Base-by-base conservation (phyloP, 2,888 invertebrate genomes). In the Ypsolopha scabrella region DNA sequence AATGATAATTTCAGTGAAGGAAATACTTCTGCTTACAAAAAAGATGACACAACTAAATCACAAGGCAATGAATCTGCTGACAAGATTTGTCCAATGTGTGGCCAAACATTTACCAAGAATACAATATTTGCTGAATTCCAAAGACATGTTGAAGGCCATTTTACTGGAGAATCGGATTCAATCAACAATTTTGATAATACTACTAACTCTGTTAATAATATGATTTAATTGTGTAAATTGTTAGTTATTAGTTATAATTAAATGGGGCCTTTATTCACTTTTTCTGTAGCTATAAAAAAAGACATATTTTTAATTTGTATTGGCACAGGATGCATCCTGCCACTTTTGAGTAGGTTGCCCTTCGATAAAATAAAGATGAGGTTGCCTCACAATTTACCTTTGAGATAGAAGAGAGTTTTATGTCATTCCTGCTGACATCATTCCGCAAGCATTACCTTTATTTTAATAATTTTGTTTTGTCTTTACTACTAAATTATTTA, bases 1-100 rank as follows among this genome's bases (percentile, higher is more conserved):
- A 75, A 76, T 55, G 75, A 77, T 58, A 76, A 79, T 53, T 71
- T 67, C 51, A 73, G 65, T 63, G 80, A 78, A 63, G 61, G 68
- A 52, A 80, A 67, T 65, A 75, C 65, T 60, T 80, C 60, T 52
- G 64, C 67, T 7, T 74, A 65, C 52, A 79, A 71, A 54, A 76
- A 70, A 61, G 58, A 63, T 60, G 50, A 55, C 60, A 52, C 73
- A 74, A 51, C 60, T 56, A 34, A 56, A 54, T 54, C 68, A 67
- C 33, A 68, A 60, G 47, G 65, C 69, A 35, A 52, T 45, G 72
- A 74, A 48, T 60, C 63, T 13, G 72, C 68, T 58, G 81, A 87
- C 58, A 91, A 90, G 70, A 90, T 92, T 50, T 94, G 94, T 62
- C 94, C 94, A 0, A 88, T 94, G 80, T 94, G 94, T 74, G 91